These are phyloP conservation scores for Amphibalanus amphitrite DNA, from an alignment of 1,140 invertebrate genomes.

Conservation along the genomic window DNA sequence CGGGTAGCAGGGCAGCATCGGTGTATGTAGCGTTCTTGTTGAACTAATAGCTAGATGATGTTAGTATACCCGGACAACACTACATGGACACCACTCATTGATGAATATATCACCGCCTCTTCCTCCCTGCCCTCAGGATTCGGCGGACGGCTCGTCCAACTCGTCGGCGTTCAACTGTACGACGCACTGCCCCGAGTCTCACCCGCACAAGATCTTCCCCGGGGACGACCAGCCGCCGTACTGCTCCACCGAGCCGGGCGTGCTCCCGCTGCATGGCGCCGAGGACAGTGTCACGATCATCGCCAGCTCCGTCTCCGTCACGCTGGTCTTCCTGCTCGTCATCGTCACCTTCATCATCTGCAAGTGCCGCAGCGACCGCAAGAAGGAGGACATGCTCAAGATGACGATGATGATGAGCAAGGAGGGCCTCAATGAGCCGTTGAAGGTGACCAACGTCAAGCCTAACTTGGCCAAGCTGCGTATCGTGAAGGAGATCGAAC, in stretches of 20 bases:
- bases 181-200: constrained; percentile 54
- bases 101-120: background rate
- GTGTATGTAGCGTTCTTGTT: too few species aligned
- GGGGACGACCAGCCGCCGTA: constrained; percentile 49
- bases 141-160: background rate
- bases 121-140: background rate
- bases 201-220: constrained; percentile 56
- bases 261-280: constrained; percentile 27
- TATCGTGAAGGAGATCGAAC: constrained; percentile 86
- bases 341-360: constrained; percentile 43
- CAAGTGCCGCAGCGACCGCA: constrained; percentile 49
- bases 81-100: too few species aligned
- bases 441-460: constrained; percentile 69
- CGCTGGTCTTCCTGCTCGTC: constrained; percentile 37
- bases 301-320: constrained; percentile 29
- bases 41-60: too few species aligned
- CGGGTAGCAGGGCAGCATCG: too few species aligned
- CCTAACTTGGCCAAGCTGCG: constrained; percentile 83
- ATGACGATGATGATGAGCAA: constrained; percentile 75
- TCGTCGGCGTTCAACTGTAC: constrained; percentile 60
- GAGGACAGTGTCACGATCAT: constrained; percentile 47
- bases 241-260: constrained; percentile 46
- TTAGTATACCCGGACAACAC: too few species aligned
- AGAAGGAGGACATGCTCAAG: constrained; percentile 77
- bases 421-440: constrained; percentile 57